Conservation (phyloP, 2,113 vertebrate genomes). For the Hippocampus zosterae region DNA sequence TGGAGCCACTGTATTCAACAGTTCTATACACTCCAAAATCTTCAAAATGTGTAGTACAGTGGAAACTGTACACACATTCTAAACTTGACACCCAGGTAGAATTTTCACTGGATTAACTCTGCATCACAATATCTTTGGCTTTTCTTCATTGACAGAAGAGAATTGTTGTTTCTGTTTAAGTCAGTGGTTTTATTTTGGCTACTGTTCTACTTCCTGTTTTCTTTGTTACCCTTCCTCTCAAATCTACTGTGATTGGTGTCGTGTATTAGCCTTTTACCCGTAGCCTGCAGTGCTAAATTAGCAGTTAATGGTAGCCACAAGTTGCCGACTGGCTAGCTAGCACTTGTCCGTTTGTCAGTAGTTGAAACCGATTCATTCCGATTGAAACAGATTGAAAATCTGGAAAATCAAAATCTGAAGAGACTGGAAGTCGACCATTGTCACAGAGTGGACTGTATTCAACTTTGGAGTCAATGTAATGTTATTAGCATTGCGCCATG, state of each 20-base stretch:
- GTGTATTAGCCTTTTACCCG: background rate
- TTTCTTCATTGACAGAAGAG: background rate
- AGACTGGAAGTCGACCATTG: background rate
- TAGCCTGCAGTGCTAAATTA: background rate
- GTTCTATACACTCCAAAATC: background rate
- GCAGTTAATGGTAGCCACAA: background rate
- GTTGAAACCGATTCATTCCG: background rate
- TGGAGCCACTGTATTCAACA: background rate
- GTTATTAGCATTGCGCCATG: background rate
- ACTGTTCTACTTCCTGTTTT: background rate
- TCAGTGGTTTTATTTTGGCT: slow-evolving; percentile 1
- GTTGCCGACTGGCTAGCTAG: no score
- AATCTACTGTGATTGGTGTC: background rate
- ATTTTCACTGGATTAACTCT: no score
- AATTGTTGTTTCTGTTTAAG: background rate
- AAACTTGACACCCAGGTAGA: background rate
- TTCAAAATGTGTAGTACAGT: background rate
- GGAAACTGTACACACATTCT: background rate
- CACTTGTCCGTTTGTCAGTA: background rate
- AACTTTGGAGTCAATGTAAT: background rate
- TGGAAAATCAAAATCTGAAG: background rate
- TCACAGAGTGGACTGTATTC: background rate
- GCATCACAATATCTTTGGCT: background rate
- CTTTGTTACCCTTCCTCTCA: background rate
- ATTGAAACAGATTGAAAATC: background rate